These are phyloP conservation scores for Aphrocallistes beatrix DNA, from an alignment of 37 sponge, comb jelly and placozoan genomes.

Conservation along the genomic window DNA sequence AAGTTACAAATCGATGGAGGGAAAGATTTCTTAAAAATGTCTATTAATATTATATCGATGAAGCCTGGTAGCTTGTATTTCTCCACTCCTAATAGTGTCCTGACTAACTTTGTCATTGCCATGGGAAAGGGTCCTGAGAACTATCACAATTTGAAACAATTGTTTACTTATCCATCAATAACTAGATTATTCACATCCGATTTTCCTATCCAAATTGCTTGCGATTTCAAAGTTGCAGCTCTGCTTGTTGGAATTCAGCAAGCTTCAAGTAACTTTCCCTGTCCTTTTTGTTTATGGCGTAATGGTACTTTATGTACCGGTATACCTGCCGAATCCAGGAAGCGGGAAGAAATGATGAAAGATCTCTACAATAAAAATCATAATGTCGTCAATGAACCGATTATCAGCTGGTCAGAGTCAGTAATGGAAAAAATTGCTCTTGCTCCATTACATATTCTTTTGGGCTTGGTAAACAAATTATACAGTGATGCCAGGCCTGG, in stretches of 20 bases:
- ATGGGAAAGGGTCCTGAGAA: conserved; percentile 19
- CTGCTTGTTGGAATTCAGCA: conserved; percentile 11
- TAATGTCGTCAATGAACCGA: conserved; percentile 9
- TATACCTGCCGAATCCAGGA: not conserved
- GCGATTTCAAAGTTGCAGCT: conserved; percentile 17
- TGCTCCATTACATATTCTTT: conserved; percentile 8
- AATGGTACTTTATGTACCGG: conserved; percentile 2
- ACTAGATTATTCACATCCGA: not conserved
- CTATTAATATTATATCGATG: conserved; percentile 8
- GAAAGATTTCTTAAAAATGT: conserved; percentile 15
- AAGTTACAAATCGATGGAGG: conserved; percentile 1
- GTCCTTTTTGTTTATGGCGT: not conserved
- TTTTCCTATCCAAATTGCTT: conserved; percentile 2
- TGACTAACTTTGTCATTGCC: conserved; percentile 18
- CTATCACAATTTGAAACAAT: not conserved
- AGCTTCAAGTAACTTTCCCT: not conserved
- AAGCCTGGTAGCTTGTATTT: conserved; percentile 10
- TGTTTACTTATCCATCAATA: conserved; percentile 10
- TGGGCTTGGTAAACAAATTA: not conserved
- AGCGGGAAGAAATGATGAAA: not conserved
- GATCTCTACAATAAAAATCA: not conserved
- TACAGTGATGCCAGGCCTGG: conserved; percentile 1
- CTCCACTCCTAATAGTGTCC: conserved; percentile 11
- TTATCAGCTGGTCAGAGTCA: not conserved
- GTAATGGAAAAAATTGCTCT: conserved; percentile 17